Evolutionary conservation across 2,888 invertebrate species (phyloP).

Genomic region (Hydraecia micacea): DNA sequence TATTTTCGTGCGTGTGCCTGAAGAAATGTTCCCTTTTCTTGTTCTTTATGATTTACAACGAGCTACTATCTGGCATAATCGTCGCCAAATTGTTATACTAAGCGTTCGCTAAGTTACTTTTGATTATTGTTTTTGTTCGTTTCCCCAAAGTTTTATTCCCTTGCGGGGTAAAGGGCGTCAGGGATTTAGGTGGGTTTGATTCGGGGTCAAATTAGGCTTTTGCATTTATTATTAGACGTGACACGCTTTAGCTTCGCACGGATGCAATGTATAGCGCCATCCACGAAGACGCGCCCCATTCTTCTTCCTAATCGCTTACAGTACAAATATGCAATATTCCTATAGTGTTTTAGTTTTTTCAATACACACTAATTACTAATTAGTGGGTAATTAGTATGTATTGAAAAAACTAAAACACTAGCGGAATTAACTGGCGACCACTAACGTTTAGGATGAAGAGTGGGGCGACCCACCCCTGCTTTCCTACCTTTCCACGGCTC

Average conservation of each 20-base stretch:
- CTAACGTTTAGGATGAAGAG: no score
- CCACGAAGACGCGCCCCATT: no score
- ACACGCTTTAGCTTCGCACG: background rate
- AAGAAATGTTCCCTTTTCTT: conserved; percentile 35
- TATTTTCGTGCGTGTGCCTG: conserved; percentile 40
- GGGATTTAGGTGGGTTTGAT: conserved; percentile 1
- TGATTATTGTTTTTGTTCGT: conserved; percentile 53
- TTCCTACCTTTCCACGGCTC: no score
- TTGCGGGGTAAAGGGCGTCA: background rate
- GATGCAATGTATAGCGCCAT: no score
- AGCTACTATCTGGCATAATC: conserved; percentile 41
- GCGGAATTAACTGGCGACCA: no score
- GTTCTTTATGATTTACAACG: conserved; percentile 52
- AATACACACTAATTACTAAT: no score
- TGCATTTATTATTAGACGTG: background rate
- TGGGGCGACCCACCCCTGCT: no score
- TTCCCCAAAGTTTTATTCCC: conserved; percentile 32
- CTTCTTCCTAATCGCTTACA: no score
- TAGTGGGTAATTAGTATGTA: no score
- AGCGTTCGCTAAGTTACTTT: conserved; percentile 51
- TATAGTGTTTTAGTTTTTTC: no score
- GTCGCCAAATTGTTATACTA: conserved; percentile 40
- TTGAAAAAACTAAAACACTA: no score
- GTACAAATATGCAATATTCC: no score
- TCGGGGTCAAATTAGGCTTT: conserved; percentile 11